Base-by-base conservation (phyloP, 2,113 vertebrate species). In the Tympanuchus pallidicinctus region DNA sequence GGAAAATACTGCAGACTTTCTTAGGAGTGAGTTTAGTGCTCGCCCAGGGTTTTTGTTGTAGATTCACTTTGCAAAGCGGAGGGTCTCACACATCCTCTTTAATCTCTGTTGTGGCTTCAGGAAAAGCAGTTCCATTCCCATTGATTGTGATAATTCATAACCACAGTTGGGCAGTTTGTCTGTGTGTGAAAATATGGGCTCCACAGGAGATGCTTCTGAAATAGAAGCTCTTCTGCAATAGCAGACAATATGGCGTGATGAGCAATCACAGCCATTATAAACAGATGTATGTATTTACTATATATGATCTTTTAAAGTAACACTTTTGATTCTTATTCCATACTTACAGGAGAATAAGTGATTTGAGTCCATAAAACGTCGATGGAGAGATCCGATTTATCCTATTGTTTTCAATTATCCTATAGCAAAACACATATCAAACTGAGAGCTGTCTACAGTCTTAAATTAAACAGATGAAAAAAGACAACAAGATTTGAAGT, bases 301-400 rank as follows among this genome's bases (percentile, higher is more conserved):
- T 6, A 4, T 19, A 7, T 81, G 13, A 6, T 52, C 4, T 69
- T 43, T 93, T 82, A 36, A 84, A 79, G 54, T 20, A 69, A 40
- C 12, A 36, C 17, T 64, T 79, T 82, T 82, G 8, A 1, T 45
- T 86, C 57, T 59, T 84, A 69, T 85, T 84, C 59, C 43, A 74
- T 97, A 99, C 99, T 99, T 97, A 99, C 99, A 99, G 95, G 74
- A 99, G 97, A 93, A 99, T 98, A 50, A 99, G 98, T 8, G 99
- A 99, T 96, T 98, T 98, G 70, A 99, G 97, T 80, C 99, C 99
- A 18, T 98, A 98, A 96, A 99, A 99, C 32, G 98, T 98, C 92
- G 97, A 92, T 38, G 99, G 97, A n/a, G 98, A 99, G 80, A 99
- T 98, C 67, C 97, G 98, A 94, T 95, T 98, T 95, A 99, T 98